Percentiles rank a stretch among this genome's conserved stretches.
These are phyloP conservation scores for Pocillopora damicornis DNA, from an alignment of 64 coral and sea anemone genomes.

Conservation along the genomic window DNA sequence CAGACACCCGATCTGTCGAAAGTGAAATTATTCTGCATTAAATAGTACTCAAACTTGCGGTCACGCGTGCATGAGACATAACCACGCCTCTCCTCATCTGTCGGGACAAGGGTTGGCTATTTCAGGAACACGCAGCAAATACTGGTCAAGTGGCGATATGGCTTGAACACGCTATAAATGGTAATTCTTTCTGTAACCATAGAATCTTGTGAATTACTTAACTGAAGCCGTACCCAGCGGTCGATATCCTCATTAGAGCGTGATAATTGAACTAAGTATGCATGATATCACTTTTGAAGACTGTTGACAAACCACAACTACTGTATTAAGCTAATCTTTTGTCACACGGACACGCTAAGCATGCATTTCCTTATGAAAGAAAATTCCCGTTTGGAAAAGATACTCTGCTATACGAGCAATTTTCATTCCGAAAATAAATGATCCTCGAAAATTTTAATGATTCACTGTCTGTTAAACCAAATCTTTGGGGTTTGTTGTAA, in stretches of 20 bases:
- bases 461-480: no score
- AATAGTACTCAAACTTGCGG: neutral
- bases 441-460: neutral
- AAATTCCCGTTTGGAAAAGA: neutral
- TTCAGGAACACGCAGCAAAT: neutral
- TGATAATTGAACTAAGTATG: neutral
- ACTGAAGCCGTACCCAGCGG: neutral
- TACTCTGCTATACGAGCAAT: neutral
- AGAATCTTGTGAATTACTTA: neutral
- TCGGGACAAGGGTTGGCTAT: neutral
- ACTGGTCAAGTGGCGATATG: neutral
- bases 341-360: neutral
- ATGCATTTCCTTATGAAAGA: neutral
- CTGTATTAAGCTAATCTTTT: no score
- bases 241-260: neutral
- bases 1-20: neutral
- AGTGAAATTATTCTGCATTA: slow-evolving; percentile 7
- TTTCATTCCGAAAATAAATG: neutral
- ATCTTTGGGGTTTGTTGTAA: no score
- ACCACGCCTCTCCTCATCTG: neutral
- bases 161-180: neutral
- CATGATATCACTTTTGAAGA: slow-evolving; percentile 3
- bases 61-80: neutral
- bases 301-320: neutral
- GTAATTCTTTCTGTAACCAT: neutral